These are phyloP conservation scores for Pseudorectes ferrugineus DNA, from an alignment of 2,113 vertebrate genomes.

Conservation along the genomic window DNA sequence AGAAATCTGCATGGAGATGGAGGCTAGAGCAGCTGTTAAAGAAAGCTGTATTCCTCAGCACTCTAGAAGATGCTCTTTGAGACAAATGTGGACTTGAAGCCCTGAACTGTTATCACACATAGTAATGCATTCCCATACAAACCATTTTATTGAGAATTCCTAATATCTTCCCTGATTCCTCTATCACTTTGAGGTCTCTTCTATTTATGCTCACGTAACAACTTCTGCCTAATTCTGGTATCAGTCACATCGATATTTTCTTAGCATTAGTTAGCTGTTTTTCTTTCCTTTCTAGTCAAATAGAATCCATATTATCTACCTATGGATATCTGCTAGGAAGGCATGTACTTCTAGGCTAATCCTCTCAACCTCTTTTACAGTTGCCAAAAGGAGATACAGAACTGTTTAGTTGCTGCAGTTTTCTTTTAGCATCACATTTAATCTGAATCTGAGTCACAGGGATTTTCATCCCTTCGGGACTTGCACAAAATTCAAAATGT, in stretches of 20 bases:
- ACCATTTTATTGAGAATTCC: background rate
- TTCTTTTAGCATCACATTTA: background rate
- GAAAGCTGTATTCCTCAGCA: background rate
- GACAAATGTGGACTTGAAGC: background rate
- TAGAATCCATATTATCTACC: background rate
- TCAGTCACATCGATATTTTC: background rate
- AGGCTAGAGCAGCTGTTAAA: background rate
- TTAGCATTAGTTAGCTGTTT: background rate
- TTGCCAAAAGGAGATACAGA: background rate
- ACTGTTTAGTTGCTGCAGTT: background rate
- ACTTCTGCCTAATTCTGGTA: background rate
- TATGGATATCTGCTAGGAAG: background rate
- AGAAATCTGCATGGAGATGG: background rate
- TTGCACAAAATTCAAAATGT: background rate
- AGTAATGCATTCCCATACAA: background rate
- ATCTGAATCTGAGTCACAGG: background rate
- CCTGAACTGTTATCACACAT: background rate
- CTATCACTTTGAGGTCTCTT: background rate
- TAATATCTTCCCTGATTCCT: background rate
- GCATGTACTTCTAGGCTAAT: background rate
- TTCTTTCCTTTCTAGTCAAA: background rate
- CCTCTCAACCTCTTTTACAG: background rate
- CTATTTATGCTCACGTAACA: background rate
- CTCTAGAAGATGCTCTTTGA: background rate
- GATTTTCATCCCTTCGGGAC: background rate